Evolutionary conservation across 2,113 vertebrate genomes (phyloP).

Genomic region (Coreoperca whiteheadi): DNA sequence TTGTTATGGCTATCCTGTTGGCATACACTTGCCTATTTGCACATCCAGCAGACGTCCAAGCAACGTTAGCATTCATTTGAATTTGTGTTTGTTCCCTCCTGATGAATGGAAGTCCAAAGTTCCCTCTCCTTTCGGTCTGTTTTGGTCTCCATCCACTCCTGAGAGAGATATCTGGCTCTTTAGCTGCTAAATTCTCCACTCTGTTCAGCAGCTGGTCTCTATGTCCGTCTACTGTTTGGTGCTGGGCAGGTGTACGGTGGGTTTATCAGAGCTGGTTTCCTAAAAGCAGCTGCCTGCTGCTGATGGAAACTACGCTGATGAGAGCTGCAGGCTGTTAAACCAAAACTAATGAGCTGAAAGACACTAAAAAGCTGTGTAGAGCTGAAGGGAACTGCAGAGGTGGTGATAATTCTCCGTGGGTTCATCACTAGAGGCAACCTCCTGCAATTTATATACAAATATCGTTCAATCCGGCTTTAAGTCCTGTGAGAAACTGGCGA

Average conservation of each 20-base stretch:
- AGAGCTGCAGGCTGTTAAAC: too few species aligned
- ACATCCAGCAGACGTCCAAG: background rate
- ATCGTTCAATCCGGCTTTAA: background rate
- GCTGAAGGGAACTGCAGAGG: too few species aligned
- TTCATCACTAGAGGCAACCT: background rate
- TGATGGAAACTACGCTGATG: too few species aligned
- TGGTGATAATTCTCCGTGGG: background rate
- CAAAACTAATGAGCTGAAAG: background rate
- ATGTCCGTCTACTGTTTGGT: background rate
- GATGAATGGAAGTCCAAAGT: background rate
- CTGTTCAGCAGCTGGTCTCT: background rate
- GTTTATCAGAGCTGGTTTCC: too few species aligned
- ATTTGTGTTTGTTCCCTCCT: background rate
- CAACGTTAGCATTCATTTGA: background rate
- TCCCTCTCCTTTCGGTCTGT: background rate
- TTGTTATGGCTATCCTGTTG: background rate
- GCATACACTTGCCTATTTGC: too few species aligned
- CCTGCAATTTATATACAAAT: background rate
- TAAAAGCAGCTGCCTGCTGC: too few species aligned
- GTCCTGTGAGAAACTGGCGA: background rate
- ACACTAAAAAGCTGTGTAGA: too few species aligned
- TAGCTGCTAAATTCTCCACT: background rate
- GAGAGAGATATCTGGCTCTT: background rate
- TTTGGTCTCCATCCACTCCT: background rate
- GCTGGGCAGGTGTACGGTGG: background rate